phyloP scores from a whole-genome alignment of 2,888 invertebrate species.

The Melanostoma scalare region DNA sequence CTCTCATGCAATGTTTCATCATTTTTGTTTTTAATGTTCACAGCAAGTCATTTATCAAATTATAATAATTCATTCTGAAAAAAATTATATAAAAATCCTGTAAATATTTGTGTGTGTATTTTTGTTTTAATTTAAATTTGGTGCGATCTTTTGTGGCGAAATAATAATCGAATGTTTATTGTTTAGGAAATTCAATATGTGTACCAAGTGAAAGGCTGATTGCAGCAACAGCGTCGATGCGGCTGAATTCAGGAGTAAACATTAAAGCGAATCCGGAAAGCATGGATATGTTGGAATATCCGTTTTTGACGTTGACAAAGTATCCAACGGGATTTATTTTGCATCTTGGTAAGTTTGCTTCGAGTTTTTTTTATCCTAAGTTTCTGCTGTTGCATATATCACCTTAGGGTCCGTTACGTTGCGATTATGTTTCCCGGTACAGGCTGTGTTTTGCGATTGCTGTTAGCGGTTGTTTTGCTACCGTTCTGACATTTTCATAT shows the following conservation, averaged over 20 bases:
- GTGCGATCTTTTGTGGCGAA: not conserved
- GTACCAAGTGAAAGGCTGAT: constrained; percentile 86
- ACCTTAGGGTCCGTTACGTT: no score
- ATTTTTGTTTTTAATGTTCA: constrained; percentile 31
- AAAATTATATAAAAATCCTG: constrained; percentile 19
- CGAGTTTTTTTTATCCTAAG: not conserved
- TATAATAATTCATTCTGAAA: constrained; percentile 13
- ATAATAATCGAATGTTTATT: not conserved
- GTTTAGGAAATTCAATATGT: constrained; percentile 88
- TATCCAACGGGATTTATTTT: constrained; percentile 94
- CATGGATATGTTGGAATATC: constrained; percentile 96
- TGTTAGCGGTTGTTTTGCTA: no score
- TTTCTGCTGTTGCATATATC: not conserved
- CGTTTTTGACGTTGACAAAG: constrained; percentile 95
- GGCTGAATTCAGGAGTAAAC: constrained; percentile 84
- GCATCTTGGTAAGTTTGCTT: constrained; percentile 87
- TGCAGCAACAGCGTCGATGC: constrained; percentile 83
- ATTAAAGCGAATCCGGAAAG: constrained; percentile 89
- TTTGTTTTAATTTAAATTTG: constrained; percentile 13
- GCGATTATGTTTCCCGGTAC: no score
- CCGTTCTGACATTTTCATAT: no score
- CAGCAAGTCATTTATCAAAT: not conserved
- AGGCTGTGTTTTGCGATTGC: no score
- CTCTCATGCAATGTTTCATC: constrained; percentile 53
- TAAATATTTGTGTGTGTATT: constrained; percentile 58